phyloP scores from a whole-genome alignment of 2,113 vertebrate genomes.

The Physeter macrocephalus region DNA sequence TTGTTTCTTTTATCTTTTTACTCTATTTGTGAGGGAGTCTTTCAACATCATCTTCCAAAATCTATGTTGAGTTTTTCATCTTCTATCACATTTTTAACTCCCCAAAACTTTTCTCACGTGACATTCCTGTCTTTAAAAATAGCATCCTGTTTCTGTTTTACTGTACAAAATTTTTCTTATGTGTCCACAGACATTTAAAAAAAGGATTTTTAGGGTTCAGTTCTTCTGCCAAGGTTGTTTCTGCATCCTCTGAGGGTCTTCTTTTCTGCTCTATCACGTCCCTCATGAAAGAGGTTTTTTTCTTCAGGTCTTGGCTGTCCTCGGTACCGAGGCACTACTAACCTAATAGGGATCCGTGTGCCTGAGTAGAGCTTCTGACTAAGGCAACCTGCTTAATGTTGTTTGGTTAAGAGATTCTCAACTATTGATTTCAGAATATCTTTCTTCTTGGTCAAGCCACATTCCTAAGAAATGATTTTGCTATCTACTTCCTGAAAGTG shows the following conservation, averaged over 20 bases:
- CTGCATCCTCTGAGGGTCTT: background rate
- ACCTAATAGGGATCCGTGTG: background rate
- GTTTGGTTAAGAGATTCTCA: background rate
- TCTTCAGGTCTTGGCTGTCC: background rate
- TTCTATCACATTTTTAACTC: background rate
- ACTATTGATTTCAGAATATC: background rate
- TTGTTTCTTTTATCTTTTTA: background rate
- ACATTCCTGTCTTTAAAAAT: background rate
- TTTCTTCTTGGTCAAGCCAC: background rate
- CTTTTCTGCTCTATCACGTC: background rate
- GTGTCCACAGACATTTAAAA: background rate
- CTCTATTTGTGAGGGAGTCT: background rate
- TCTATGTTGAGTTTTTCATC: background rate
- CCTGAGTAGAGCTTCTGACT: background rate
- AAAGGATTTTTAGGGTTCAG: background rate
- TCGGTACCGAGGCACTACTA: background rate
- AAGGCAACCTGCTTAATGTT: background rate
- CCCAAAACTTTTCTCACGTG: background rate
- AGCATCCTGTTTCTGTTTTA: background rate
- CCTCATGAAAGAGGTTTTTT: background rate
- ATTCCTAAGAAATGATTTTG: background rate
- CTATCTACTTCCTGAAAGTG: accelerated
- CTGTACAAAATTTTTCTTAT: background rate
- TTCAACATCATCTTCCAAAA: background rate
- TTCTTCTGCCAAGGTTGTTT: background rate